Evolutionary conservation across 2,888 invertebrate species (phyloP).

Genomic region (Portevinia maculata): DNA sequence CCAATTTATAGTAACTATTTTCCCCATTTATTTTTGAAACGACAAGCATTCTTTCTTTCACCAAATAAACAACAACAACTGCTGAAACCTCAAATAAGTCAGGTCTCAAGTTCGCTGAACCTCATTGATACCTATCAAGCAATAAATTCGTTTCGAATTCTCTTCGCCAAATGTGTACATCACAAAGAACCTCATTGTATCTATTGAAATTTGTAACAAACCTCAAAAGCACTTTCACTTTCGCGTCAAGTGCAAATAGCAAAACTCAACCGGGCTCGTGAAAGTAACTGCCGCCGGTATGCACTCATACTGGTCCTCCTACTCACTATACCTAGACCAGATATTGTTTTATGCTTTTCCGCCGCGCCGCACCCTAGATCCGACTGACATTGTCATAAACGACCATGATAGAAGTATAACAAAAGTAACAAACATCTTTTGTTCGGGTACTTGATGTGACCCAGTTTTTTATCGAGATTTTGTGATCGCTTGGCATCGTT

Average conservation of each 20-base stretch:
- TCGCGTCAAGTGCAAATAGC: slow-evolving; percentile 71
- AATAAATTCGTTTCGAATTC: slow-evolving; percentile 28
- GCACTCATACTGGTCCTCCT: slow-evolving; percentile 55
- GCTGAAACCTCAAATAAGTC: slow-evolving; percentile 8
- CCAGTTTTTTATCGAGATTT: slow-evolving; percentile 58
- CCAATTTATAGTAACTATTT: slow-evolving; percentile 4
- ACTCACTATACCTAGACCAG: slow-evolving; percentile 40
- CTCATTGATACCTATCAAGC: slow-evolving; percentile 3
- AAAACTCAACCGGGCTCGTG: slow-evolving; percentile 65
- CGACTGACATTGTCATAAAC: background rate
- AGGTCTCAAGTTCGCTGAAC: slow-evolving; percentile 50
- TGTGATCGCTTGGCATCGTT: slow-evolving; percentile 15
- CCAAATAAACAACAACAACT: background rate
- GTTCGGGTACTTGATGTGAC: slow-evolving; percentile 66
- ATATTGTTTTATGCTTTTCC: slow-evolving; percentile 14
- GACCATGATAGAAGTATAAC: background rate
- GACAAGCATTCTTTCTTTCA: slow-evolving; percentile 2
- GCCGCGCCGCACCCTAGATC: slow-evolving; percentile 28
- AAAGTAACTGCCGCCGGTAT: slow-evolving; percentile 54
- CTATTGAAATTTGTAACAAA: slow-evolving; percentile 56
- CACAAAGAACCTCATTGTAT: slow-evolving; percentile 34
- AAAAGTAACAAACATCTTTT: slow-evolving; percentile 59
- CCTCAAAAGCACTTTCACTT: slow-evolving; percentile 61
- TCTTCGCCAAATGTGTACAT: background rate
- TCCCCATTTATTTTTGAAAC: background rate